phyloP scores from a whole-genome alignment of 2,888 invertebrate genomes.

The Caenorhabditis sp. region DNA sequence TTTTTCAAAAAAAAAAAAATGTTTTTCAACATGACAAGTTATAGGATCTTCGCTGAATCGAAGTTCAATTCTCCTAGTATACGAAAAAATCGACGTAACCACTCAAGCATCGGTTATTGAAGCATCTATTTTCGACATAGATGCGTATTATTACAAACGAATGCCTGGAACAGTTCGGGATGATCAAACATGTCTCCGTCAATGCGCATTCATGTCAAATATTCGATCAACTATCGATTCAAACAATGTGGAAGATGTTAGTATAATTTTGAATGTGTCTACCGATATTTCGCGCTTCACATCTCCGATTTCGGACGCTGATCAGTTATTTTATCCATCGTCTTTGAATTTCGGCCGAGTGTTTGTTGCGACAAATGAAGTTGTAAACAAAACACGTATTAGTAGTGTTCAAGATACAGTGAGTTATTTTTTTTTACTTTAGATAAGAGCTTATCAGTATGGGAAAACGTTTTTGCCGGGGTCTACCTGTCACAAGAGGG shows the following conservation, averaged over 20 bases:
- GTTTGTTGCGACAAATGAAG: slow-evolving; percentile 7
- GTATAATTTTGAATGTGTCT: slow-evolving; percentile 10
- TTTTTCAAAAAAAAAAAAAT: too few species aligned
- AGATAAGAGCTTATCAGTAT: too few species aligned
- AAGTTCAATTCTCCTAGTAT: slow-evolving; percentile 14
- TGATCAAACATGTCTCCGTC: slow-evolving; percentile 15
- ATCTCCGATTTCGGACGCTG: slow-evolving; percentile 30
- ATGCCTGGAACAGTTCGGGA: slow-evolving; percentile 13
- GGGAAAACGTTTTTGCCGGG: too few species aligned
- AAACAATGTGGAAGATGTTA: slow-evolving; percentile 13
- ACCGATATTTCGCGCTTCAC: slow-evolving; percentile 10
- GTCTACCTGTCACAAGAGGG: too few species aligned
- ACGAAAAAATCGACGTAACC: slow-evolving; percentile 2
- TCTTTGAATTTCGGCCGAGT: slow-evolving; percentile 20
- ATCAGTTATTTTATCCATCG: slow-evolving; percentile 40
- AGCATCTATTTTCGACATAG: slow-evolving; percentile 30
- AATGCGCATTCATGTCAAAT: slow-evolving; percentile 26
- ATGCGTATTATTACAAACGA: slow-evolving; percentile 40
- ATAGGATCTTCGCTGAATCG: slow-evolving; percentile 9
- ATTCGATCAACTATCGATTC: slow-evolving; percentile 14
- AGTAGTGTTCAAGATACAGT: slow-evolving; percentile 26
- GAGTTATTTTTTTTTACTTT: not conserved
- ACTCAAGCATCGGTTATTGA: slow-evolving; percentile 7
- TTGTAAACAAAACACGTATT: slow-evolving; percentile 14
- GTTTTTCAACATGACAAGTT: not conserved